Evolutionary conservation across 2,113 vertebrate genomes (phyloP), one percentile per base, ranked within the genome.

Genomic region (Callochromis pleurospilus): DNA sequence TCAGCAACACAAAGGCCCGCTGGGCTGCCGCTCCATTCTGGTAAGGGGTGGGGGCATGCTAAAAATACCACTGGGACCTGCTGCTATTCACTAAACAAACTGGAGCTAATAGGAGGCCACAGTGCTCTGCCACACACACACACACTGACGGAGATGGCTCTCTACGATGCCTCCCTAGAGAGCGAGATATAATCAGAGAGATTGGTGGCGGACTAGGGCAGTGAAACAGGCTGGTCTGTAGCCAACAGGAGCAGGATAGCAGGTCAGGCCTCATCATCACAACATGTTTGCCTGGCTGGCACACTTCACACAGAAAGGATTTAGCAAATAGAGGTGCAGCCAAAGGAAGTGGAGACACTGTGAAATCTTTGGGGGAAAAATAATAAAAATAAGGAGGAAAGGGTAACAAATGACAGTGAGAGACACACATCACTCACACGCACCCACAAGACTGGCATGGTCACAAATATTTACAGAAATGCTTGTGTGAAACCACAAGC

Each of bases 51-150:
- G 60, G 90, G 89, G 79, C 85, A 80, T 73, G 90, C 90, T 94
- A 91, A 93, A 94, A 94, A 94, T 92, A 94, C 95, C 94, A 88
- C 90, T 90, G 94, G 95, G 95, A 95, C 93, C 81, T 80, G 79
- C 91, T 2, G 83, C 94, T 92, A 94, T 94, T 92, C 93, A 95
- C 95, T 89, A 91, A 94, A 95, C 93, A 94, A 94, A 92, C 93
- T 80, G 80, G 90, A 94, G 93, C 93, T 95, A 95, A 94, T 95
- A 93, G 92, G 93, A 92, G 94, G 86, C 93, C 93, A 90, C 70
- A 26, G 70, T 40, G 62, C 86, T 77, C 54, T 38, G 62, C 36
- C 12, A 19, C 79, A 31, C 5, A 85, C 10, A 65, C 5, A 85
- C 10, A 65, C 15, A 36, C n/a, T 5, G 14, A 86, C 4, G 80